Evolutionary conservation across 2,888 invertebrate species (phyloP).

Genomic region (Nebria brevicollis): DNA sequence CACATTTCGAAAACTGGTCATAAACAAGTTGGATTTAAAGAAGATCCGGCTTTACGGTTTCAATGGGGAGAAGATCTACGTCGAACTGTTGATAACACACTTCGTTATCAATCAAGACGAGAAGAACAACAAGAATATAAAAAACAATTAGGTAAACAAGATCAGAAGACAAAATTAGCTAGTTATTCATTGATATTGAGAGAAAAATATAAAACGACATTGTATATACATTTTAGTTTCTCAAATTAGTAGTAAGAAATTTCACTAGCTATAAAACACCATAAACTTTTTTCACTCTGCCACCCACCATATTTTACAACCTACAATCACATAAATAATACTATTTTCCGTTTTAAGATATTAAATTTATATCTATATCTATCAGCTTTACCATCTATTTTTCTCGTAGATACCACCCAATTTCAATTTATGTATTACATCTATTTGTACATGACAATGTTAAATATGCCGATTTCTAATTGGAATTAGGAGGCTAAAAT

Average conservation of each 20-base stretch:
- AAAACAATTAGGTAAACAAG: slow-evolving; percentile 67
- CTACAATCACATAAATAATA: too few species aligned
- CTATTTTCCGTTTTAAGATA: too few species aligned
- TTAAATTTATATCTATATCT: too few species aligned
- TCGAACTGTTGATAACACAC: slow-evolving; percentile 75
- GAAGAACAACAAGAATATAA: slow-evolving; percentile 69
- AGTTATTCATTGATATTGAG: background rate
- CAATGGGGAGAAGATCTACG: slow-evolving; percentile 70
- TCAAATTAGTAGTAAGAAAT: background rate
- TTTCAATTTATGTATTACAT: too few species aligned
- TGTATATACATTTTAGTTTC: background rate
- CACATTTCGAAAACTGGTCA: slow-evolving; percentile 58
- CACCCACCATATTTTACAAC: too few species aligned
- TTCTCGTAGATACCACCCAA: too few species aligned
- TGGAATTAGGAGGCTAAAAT: too few species aligned
- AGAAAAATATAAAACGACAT: background rate
- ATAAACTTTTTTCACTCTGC: too few species aligned
- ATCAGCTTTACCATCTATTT: too few species aligned
- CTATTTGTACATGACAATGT: too few species aligned
- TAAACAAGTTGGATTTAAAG: slow-evolving; percentile 59
- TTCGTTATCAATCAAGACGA: slow-evolving; percentile 72
- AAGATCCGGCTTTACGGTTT: slow-evolving; percentile 74
- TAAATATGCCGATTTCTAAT: too few species aligned
- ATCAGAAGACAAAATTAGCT: background rate
- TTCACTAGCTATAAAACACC: too few species aligned